phyloP scores from a whole-genome alignment of 1,140 invertebrate genomes.

The Muscidifurax raptorellus region DNA sequence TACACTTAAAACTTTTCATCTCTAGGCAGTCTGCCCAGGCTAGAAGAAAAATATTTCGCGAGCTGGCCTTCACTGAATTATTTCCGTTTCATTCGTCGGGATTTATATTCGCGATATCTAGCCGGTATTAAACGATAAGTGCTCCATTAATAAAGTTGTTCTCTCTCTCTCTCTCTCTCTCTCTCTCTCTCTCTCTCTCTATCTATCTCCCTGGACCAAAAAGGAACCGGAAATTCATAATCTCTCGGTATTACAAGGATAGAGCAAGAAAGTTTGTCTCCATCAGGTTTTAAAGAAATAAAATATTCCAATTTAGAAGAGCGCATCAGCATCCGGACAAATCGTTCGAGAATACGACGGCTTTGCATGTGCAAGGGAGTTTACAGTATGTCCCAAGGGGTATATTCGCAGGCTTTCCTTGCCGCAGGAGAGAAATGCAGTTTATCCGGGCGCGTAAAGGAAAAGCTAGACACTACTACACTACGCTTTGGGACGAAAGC shows the following conservation, averaged over 20 bases:
- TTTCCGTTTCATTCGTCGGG: slow-evolving; percentile 31
- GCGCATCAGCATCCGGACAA: slow-evolving; percentile 38
- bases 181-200: too few relatives aligned
- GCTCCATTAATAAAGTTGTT: slow-evolving; percentile 39
- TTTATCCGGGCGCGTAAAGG: background rate
- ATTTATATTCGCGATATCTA: slow-evolving; percentile 39
- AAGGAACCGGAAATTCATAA: background rate
- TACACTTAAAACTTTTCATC: slow-evolving; percentile 45
- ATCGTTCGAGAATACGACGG: slow-evolving; percentile 47
- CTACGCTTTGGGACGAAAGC: background rate
- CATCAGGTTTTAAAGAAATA: background rate
- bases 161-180: background rate
- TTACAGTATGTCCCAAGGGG: slow-evolving; percentile 30
- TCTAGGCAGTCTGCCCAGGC: slow-evolving; percentile 33
- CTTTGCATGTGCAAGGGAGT: slow-evolving; percentile 52
- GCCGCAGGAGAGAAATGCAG: background rate
- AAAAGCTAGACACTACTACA: background rate
- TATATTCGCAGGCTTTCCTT: background rate
- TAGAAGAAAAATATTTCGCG: slow-evolving; percentile 40
- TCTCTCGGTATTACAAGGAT: background rate
- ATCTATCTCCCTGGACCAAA: background rate
- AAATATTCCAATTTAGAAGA: slow-evolving; percentile 24
- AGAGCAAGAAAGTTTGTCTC: background rate
- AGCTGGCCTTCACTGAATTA: slow-evolving; percentile 41
- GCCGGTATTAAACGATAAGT: slow-evolving; percentile 34